A percentile compares a stretch with the other conserved stretches of the same genome.
phyloP scores from a whole-genome alignment of 2,113 vertebrate genomes.

The Charadrius vociferus region DNA sequence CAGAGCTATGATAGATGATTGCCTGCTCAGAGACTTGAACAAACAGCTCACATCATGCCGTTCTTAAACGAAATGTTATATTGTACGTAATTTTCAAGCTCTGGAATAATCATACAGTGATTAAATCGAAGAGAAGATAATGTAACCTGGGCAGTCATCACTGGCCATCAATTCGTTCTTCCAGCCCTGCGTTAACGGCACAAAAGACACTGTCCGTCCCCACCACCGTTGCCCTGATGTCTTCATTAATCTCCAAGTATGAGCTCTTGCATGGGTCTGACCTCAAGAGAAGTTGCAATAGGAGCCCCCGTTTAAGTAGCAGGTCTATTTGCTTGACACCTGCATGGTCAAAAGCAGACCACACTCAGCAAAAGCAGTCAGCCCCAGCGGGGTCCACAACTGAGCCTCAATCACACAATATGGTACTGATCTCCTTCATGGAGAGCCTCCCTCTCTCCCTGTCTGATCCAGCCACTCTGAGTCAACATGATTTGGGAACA shows the following conservation, averaged over 20 bases:
- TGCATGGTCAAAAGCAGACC: background rate
- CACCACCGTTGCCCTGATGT: background rate
- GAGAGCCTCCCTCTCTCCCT: background rate
- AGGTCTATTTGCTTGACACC: background rate
- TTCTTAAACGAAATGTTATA: too few relatives aligned
- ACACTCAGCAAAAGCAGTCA: background rate
- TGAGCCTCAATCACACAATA: background rate
- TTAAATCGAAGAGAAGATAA: constrained; percentile 30
- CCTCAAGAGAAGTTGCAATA: background rate
- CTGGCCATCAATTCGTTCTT: background rate
- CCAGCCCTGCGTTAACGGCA: background rate
- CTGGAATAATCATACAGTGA: background rate
- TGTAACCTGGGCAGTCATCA: background rate
- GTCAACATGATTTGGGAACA: background rate
- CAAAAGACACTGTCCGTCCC: background rate
- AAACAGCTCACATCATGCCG: too few relatives aligned
- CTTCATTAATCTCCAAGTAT: background rate
- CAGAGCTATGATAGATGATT: too few relatives aligned
- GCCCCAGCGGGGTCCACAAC: too few relatives aligned
- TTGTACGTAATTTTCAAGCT: background rate
- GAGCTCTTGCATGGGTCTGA: background rate
- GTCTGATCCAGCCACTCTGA: background rate
- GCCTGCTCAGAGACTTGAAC: too few relatives aligned
- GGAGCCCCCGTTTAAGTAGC: background rate
- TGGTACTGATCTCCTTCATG: too few relatives aligned